Evolutionary conservation across 2,888 invertebrate genomes (phyloP).

Genomic region (Leptopilina drosophilae): DNA sequence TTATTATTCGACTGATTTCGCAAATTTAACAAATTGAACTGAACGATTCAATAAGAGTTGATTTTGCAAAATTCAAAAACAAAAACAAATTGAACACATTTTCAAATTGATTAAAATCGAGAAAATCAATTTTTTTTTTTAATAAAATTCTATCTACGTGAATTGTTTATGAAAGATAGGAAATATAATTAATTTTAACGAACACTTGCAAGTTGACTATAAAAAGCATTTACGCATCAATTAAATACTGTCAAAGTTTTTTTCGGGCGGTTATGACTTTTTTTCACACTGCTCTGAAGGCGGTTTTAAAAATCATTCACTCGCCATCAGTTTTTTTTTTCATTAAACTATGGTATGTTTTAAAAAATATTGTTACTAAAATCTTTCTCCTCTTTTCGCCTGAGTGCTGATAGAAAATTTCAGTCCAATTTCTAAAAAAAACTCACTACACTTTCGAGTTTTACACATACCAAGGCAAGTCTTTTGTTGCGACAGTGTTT

Average conservation of each 20-base stretch:
- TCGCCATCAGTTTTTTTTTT: neutral
- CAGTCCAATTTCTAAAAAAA: neutral
- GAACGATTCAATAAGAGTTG: no score
- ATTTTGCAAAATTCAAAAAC: no score
- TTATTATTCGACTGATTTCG: no score
- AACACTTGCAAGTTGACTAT: neutral
- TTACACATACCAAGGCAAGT: neutral
- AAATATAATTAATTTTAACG: neutral
- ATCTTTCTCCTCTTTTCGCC: no score
- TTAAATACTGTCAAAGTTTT: conserved; percentile 15
- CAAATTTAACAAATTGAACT: no score
- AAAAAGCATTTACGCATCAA: conserved; percentile 14
- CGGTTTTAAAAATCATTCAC: neutral
- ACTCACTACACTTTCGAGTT: conserved; percentile 8
- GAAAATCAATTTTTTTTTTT: neutral
- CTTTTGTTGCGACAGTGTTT: neutral
- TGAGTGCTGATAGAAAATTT: neutral
- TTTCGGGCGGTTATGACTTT: neutral
- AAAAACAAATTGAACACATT: no score
- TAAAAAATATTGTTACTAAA: no score
- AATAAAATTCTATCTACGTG: conserved; percentile 25
- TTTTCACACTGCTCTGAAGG: neutral
- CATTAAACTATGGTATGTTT: no score
- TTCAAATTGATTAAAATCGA: neutral
- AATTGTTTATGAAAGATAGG: conserved; percentile 11